Evolutionary conservation across 2,113 vertebrate species (phyloP).

Genomic region (Pterocles gutturalis): DNA sequence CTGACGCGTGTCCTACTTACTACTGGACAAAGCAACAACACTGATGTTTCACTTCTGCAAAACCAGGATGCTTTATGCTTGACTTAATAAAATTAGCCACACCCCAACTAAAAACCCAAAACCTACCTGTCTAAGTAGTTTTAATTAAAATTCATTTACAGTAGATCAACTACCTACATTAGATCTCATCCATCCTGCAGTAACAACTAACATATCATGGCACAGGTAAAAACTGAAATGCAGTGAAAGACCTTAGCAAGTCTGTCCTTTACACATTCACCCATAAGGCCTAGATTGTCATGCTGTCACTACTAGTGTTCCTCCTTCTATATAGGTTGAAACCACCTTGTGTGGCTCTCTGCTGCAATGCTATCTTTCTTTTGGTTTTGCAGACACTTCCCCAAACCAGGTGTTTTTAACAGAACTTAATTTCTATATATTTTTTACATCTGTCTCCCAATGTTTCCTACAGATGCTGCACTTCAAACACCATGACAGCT

Average conservation of each 20-base stretch:
- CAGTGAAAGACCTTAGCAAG: accelerated
- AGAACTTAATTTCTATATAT: neutral
- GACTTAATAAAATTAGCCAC: neutral
- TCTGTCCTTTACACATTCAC: accelerated
- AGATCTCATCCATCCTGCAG: neutral
- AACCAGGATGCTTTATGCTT: neutral
- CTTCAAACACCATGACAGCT: neutral
- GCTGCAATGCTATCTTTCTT: neutral
- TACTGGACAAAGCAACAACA: neutral
- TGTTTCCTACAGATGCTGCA: neutral
- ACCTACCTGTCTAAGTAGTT: neutral
- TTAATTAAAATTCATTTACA: neutral
- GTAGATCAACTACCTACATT: neutral
- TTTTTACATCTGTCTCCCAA: neutral
- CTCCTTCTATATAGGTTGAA: neutral
- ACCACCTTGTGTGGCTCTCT: accelerated
- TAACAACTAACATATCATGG: accelerated
- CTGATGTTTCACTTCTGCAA: neutral
- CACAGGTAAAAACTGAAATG: neutral
- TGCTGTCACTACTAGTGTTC: accelerated
- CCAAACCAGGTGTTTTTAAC: neutral
- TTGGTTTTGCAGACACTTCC: neutral
- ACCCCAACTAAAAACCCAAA: neutral
- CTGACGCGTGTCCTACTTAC: accelerated
- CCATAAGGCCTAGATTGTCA: neutral